These are phyloP conservation scores for Halictus quadricinctus DNA, from an alignment of 2,888 invertebrate species.

Conservation along the genomic window DNA sequence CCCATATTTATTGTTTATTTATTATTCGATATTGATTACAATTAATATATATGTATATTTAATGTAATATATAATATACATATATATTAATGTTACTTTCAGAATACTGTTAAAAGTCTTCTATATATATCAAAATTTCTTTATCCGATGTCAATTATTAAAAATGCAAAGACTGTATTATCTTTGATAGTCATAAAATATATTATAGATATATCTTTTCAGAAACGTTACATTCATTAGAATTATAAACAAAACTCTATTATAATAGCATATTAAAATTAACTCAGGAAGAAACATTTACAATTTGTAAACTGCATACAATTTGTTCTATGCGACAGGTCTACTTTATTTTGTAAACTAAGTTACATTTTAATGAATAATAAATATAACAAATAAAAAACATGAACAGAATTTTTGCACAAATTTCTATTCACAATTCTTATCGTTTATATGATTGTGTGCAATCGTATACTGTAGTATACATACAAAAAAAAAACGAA, in stretches of 20 bases:
- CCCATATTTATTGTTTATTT: slow-evolving; percentile 43
- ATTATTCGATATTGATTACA: slow-evolving; percentile 16
- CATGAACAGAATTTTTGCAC: neutral
- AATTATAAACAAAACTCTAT: slow-evolving; percentile 21
- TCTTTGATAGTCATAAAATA: slow-evolving; percentile 24
- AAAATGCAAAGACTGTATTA: slow-evolving; percentile 43
- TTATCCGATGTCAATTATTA: slow-evolving; percentile 38
- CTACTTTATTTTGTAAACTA: slow-evolving; percentile 47
- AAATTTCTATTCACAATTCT: slow-evolving; percentile 6
- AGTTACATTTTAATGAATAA: slow-evolving; percentile 28
- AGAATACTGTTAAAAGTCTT: neutral
- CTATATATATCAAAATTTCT: slow-evolving; percentile 30
- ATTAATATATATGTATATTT: neutral
- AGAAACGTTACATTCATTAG: slow-evolving; percentile 29
- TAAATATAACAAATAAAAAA: slow-evolving; percentile 31
- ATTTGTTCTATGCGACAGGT: slow-evolving; percentile 13
- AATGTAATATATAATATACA: neutral
- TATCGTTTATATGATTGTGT: neutral
- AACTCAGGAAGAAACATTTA: slow-evolving; percentile 35
- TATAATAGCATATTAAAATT: slow-evolving; percentile 34
- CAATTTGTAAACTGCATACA: slow-evolving; percentile 30
- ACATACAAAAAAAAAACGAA: neutral
- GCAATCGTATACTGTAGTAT: slow-evolving; percentile 15
- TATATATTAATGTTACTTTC: neutral
- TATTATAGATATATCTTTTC: slow-evolving; percentile 28